Evolutionary conservation across 2,113 vertebrate species (phyloP), one percentile per base, ranked within the genome.

Genomic region (Gopherus flavomarginatus): DNA sequence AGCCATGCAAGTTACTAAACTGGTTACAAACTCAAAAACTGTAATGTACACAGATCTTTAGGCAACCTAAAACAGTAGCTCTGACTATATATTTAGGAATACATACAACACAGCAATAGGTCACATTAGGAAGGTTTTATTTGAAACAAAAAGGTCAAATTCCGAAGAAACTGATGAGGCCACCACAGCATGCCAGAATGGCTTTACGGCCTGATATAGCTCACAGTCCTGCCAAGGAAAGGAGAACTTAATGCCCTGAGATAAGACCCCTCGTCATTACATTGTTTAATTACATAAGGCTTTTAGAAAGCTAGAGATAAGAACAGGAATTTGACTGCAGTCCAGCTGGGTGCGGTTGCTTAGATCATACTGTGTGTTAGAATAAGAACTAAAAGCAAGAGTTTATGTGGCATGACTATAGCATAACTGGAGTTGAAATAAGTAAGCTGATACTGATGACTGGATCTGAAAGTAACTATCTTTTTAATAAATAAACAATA

Each of bases 191-290:
- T 59, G 44, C 85, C 89, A 89, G 83, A 88, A 90, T 35, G 81
- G 82, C 91, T 95, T 90, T 96, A 84, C 59, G 81, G 0, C 44
- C 79, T 91, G 79, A 88, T 90, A 93, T 92, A 89, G 59, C 78
- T 95, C 77, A 10, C 83, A 90, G 96, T 95, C 94, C 90, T 94
- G 95, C 93, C 97, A 95, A 97, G 90, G 93, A 90, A 96, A 95
- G 93, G 93, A 96, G 92, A 47, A 83, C 92, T 95, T 94, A 97
- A 93, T 97, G 87, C 29, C 85, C 89, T 78, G 72, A 98, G 97
- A 97, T 97, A 97, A 97, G 97, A 90, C 94, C 96, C 21, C 92
- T 97, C n/a, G 56, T 97, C 96, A 96, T 88, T 91, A 96, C 95
- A 62, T 86, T 97, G 96, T 97, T 97, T 97, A 92, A 96, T 97